A percentile compares a stretch with the other conserved stretches of the same genome.
These are phyloP conservation scores for Rhabdophis nuchalis DNA, from an alignment of 2,797 vertebrate genomes.

Conservation along the genomic window DNA sequence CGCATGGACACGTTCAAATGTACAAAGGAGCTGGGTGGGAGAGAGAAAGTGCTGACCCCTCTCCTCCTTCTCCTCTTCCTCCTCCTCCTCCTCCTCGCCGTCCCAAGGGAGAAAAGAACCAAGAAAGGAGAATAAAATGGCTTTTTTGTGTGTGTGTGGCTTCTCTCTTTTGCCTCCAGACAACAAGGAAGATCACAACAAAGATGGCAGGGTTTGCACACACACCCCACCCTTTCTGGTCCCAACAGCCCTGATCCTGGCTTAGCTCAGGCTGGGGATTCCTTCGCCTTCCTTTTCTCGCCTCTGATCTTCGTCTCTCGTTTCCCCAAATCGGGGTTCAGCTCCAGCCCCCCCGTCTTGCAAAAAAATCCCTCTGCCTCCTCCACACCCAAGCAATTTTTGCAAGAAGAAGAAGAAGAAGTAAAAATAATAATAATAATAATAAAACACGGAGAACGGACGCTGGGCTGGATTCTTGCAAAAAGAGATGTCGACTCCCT, in stretches of 20 bases:
- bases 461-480: fast-evolving
- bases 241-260: slow-evolving; percentile 16
- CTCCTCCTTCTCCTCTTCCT: neutral
- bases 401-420: neutral
- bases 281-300: slow-evolving; percentile 22
- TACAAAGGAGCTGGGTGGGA: neutral
- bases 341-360: neutral
- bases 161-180: neutral
- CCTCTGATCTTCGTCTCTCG: neutral
- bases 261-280: slow-evolving; percentile 36
- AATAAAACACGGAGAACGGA: neutral
- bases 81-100: fast-evolving
- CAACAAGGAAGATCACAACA: slow-evolving; percentile 14
- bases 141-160: neutral
- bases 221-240: no score
- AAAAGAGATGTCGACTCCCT: neutral
- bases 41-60: fast-evolving
- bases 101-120: neutral
- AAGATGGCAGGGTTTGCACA: slow-evolving; percentile 26
- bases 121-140: neutral
- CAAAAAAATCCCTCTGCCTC: neutral
- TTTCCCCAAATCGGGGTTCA: fast-evolving
- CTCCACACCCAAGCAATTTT: fast-evolving
- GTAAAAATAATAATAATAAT: no score
- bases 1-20: fast-evolving